Evolutionary conservation across 2,113 vertebrate genomes (phyloP).

Genomic region (Vidua macroura): DNA sequence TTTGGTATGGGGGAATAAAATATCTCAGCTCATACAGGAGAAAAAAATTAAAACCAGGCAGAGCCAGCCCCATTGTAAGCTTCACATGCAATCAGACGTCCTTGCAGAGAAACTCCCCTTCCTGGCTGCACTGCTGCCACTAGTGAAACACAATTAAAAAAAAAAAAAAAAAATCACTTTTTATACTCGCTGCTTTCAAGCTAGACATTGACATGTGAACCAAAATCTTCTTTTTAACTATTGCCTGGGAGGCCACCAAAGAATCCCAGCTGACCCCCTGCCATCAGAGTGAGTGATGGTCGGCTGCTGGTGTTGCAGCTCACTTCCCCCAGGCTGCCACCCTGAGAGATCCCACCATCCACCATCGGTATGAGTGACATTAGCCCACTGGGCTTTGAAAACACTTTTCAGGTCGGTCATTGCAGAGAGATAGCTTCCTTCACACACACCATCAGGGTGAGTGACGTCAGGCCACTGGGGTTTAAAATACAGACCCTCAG

Average conservation of each 20-base stretch:
- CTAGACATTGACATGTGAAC: constrained; percentile 67
- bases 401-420: constrained; percentile 52
- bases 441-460: constrained; percentile 44
- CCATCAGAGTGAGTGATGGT: constrained; percentile 60
- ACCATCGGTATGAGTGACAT: constrained; percentile 45
- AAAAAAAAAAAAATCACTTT: constrained; percentile 46
- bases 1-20: constrained; percentile 67
- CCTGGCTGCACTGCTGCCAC: constrained; percentile 32
- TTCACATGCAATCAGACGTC: constrained; percentile 65
- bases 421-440: constrained; percentile 7
- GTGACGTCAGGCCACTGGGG: constrained; percentile 54
- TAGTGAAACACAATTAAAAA: constrained; percentile 49
- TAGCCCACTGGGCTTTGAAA: constrained; percentile 65
- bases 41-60: constrained; percentile 77
- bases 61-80: constrained; percentile 62
- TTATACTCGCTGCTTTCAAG: constrained; percentile 66
- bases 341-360: constrained; percentile 55
- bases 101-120: constrained; percentile 54
- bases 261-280: constrained; percentile 55
- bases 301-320: constrained; percentile 47
- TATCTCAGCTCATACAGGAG: constrained; percentile 58
- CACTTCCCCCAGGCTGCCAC: constrained; percentile 50
- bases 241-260: constrained; percentile 58
- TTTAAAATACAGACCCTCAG: constrained; percentile 63
- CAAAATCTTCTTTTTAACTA: constrained; percentile 67